Base-by-base conservation (phyloP, 2,797 vertebrate genomes). In the Leptatherina wallacei region DNA sequence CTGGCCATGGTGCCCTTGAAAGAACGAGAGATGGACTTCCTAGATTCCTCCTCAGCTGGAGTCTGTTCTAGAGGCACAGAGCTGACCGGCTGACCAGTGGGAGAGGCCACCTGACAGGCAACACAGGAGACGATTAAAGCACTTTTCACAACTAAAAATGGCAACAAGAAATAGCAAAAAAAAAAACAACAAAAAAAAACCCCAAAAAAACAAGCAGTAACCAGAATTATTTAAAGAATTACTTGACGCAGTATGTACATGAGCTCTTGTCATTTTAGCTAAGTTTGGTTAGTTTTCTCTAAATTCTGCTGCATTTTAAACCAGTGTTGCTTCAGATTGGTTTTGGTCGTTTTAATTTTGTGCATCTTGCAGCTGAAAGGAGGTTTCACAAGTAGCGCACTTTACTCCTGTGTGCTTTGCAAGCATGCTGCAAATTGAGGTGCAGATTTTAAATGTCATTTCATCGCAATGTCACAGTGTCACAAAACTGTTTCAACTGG, bases 1-100 rank as follows among this genome's bases (percentile, higher is more conserved):
- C 97, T 98, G 71, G 96, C 96, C 88, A 96, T 92, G 0, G 95
- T 97, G 78, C 96, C 96, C 78, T 96, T 95, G 84, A 96, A 94
- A 14, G 96, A 99, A 14, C 94, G 94, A 1, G 95, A 96, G 0
- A 79, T 91, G 0, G 96, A 97, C 71, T 96, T 97, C 85, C 87
- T 95, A 61, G 96, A 97, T 0, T 95, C 95, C 63, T 98, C 97
- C 86, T 98, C 97, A 6, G 95, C 93, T 12, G 96, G 95, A 0
- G 96, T 97, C 68, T 88, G 88, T 29, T 98, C 97, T 54, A 95
- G 91, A 60, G 95, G 95, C 80, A 92, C 92, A 20, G 95, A 94
- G 87, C 91, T 92, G 81, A 95, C 90, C 18, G 93, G 84, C 71
- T 90, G 94, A 88, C 90, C 90, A 0, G 83, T 91, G 20, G 96